Base-by-base conservation (phyloP, 64 coral and sea anemone species). In the Dendronephthya gigantea region DNA sequence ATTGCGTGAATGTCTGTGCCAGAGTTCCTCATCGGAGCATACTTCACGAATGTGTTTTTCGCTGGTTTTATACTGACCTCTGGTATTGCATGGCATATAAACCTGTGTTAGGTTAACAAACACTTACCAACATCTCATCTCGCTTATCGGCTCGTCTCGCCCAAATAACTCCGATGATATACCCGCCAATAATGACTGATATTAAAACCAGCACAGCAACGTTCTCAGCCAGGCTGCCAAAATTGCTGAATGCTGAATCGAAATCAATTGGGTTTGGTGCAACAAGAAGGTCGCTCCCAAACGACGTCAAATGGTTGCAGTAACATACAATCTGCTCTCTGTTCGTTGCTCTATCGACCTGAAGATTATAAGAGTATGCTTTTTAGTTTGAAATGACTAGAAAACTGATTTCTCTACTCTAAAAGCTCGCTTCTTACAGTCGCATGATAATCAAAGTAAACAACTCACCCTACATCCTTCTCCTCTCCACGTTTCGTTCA, bases 241-340 rank as follows among this genome's bases (percentile, higher is more conserved):
- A 89, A 16, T 83, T 83, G 39, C 50, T 82, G 59, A 59, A 84
- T 0, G 84, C 88, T 33, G 83, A 62, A 41, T 89, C 88, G 49
- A 89, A 89, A 36, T 89, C 84, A 11, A 89, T 89, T 50, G 88
- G 88, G 32, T 89, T 89, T 39, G 88, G 88, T 4, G 88, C 88
- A 13, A 89, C 88, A 7, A 89, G 15, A 9, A 89, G 38, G 72
- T 89, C 84, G 4, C 88, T 83, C 29, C 88, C 88, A 74, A 89
- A 89, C 31, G 88, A 89, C 10, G 88, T 89, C 29, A 89, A 31
- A 83, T 89, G 88, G 28, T 84, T 89, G 38, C 88, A 89, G 0
- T 13, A 10, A 84, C 88, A 89, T 15, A n/a, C 58, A 66, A 30
- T 66, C 5, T 30, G 29, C 6, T 15, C 19, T 22, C 58, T 22